Evolutionary conservation across 2,797 vertebrate genomes (phyloP).

Genomic region (Pipistrellus pipistrellus): DNA sequence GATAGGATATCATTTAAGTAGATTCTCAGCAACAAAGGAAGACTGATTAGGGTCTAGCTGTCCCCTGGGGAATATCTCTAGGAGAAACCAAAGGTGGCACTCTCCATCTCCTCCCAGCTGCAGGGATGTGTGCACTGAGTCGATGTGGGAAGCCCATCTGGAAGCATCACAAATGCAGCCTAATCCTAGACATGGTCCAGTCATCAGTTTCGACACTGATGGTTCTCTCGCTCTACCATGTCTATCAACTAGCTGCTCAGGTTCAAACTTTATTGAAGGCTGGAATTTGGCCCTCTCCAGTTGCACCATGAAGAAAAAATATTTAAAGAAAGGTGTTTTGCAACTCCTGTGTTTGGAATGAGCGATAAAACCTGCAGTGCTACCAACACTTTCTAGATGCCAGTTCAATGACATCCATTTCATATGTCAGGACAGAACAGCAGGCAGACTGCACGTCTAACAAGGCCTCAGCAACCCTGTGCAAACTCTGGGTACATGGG

Average conservation of each 20-base stretch:
- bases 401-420: slow-evolving; percentile 87
- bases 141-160: background rate
- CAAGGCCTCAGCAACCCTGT: slow-evolving; percentile 80
- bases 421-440: slow-evolving; percentile 84
- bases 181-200: background rate
- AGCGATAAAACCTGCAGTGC: slow-evolving; percentile 87
- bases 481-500: slow-evolving; percentile 83
- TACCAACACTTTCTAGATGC: slow-evolving; percentile 84
- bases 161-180: background rate
- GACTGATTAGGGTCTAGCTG: background rate
- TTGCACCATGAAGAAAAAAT: slow-evolving; percentile 85
- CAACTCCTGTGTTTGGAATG: slow-evolving; percentile 78
- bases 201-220: background rate
- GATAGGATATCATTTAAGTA: slow-evolving; percentile 45
- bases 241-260: slow-evolving; percentile 32
- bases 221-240: background rate
- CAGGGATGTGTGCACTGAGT: background rate
- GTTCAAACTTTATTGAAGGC: slow-evolving; percentile 61
- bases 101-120: background rate
- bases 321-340: slow-evolving; percentile 83
- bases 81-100: slow-evolving; percentile 19
- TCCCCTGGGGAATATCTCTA: background rate
- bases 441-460: slow-evolving; percentile 84
- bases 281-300: slow-evolving; percentile 73
- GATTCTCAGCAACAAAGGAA: slow-evolving; percentile 62